phyloP scores from a whole-genome alignment of 2,113 vertebrate genomes.

The Sander vitreus region DNA sequence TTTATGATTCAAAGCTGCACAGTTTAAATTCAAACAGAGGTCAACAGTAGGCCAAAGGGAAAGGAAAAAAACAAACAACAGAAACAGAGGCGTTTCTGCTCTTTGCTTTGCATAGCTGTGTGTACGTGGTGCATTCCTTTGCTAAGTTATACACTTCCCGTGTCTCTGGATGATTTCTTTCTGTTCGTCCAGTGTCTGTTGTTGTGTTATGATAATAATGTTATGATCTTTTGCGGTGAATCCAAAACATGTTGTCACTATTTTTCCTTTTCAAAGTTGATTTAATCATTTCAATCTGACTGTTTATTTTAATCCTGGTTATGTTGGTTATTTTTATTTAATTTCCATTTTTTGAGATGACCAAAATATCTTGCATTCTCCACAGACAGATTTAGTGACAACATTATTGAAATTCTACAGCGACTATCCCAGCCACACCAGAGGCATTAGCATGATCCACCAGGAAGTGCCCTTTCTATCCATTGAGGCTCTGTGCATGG shows the following conservation, averaged over 20 bases:
- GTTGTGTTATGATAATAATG: not conserved
- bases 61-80: not conserved
- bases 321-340: not conserved
- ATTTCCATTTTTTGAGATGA: not conserved
- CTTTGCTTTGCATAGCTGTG: not conserved
- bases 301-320: not conserved
- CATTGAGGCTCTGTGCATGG: slow-evolving; percentile 79
- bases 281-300: not conserved
- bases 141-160: not conserved
- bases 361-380: slow-evolving; percentile 40
- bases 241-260: not conserved
- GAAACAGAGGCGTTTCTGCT: not conserved
- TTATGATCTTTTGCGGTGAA: not conserved
- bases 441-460: slow-evolving; percentile 82
- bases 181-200: not conserved
- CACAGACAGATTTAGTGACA: slow-evolving; percentile 51
- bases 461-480: slow-evolving; percentile 83
- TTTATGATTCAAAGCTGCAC: not conserved
- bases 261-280: not conserved
- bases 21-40: not conserved
- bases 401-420: slow-evolving; percentile 79
- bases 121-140: not conserved
- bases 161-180: too few relatives aligned
- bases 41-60: not conserved
- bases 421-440: slow-evolving; percentile 63